Conservation (phyloP, 2,888 invertebrate species). For the Cheilosia urbana region DNA sequence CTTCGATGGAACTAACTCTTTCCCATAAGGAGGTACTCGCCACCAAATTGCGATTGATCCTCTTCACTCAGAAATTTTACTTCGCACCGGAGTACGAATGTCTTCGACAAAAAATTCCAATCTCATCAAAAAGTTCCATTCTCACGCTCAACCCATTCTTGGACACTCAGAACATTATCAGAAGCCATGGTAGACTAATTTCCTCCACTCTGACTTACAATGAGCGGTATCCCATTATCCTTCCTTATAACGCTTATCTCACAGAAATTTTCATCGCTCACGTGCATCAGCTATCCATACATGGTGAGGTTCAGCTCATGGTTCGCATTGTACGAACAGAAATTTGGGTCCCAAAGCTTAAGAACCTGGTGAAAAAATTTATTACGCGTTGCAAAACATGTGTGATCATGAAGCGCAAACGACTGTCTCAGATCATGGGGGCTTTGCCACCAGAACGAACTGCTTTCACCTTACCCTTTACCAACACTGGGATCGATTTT, state of each 20-base stretch:
- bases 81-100: not conserved
- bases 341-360: slow-evolving; percentile 35
- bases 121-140: slow-evolving; percentile 5
- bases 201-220: not conserved
- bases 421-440: slow-evolving; percentile 40
- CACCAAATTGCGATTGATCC: not conserved
- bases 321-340: slow-evolving; percentile 12
- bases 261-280: slow-evolving; percentile 1
- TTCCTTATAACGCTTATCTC: not conserved
- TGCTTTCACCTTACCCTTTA: slow-evolving; percentile 14
- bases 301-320: slow-evolving; percentile 29
- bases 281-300: not conserved
- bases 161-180: not conserved
- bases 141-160: not conserved
- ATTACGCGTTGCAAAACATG: not conserved
- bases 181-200: not conserved
- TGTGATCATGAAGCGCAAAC: not conserved
- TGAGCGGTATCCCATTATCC: not conserved
- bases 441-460: slow-evolving; percentile 50
- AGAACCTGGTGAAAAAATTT: slow-evolving; percentile 3
- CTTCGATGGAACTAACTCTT: not conserved
- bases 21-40: not conserved
- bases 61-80: not conserved
- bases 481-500: slow-evolving; percentile 46
- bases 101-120: not conserved